Conservation (phyloP, 2,888 invertebrate species). For the Latheticus oryzae region DNA sequence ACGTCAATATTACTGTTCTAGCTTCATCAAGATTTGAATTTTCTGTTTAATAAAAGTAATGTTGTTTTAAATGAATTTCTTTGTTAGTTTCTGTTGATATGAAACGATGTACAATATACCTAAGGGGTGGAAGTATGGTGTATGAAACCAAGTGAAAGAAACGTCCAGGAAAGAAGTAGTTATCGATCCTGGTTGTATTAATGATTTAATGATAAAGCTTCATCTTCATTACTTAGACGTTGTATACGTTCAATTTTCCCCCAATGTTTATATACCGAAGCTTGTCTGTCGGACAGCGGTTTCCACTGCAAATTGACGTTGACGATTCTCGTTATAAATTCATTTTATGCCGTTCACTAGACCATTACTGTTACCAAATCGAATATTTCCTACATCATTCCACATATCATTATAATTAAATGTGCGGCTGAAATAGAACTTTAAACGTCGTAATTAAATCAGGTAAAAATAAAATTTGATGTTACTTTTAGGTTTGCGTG, state of each 20-base stretch:
- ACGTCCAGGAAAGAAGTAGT: slow-evolving; percentile 34
- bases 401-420: slow-evolving; percentile 39
- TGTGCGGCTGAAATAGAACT: slow-evolving; percentile 23
- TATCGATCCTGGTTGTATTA: slow-evolving; percentile 41
- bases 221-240: slow-evolving; percentile 43
- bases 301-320: slow-evolving; percentile 43
- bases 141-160: slow-evolving; percentile 37
- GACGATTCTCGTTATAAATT: slow-evolving; percentile 44
- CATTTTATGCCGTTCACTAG: slow-evolving; percentile 41
- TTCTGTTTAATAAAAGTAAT: no score
- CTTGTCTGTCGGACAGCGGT: slow-evolving; percentile 40
- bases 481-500: slow-evolving; percentile 8
- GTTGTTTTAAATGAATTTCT: slow-evolving; percentile 41
- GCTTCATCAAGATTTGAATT: no score
- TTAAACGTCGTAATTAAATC: slow-evolving; percentile 9
- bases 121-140: slow-evolving; percentile 32
- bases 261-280: slow-evolving; percentile 42
- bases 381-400: slow-evolving; percentile 36
- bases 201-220: slow-evolving; percentile 42
- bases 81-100: slow-evolving; percentile 36
- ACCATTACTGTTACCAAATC: slow-evolving; percentile 38
- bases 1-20: no score
- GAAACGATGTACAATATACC: slow-evolving; percentile 35
- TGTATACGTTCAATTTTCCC: slow-evolving; percentile 42
- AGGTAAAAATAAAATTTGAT: slow-evolving; percentile 17